These are phyloP conservation scores for Sipha flava DNA, from an alignment of 1,140 invertebrate species.

Conservation along the genomic window DNA sequence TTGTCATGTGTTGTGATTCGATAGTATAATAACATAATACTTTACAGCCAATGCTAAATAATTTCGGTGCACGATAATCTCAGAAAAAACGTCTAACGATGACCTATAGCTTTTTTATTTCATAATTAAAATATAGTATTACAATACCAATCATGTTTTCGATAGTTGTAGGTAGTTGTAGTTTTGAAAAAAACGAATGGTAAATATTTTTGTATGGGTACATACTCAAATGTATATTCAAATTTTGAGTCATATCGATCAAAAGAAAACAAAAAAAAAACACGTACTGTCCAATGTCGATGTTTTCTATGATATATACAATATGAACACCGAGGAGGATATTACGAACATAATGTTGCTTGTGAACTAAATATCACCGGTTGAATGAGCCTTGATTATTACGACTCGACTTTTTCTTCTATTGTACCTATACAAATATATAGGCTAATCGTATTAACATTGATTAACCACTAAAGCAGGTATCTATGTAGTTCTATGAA, in stretches of 20 bases:
- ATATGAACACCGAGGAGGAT: not conserved
- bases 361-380: not conserved
- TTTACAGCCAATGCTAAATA: not conserved
- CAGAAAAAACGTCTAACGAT: not conserved
- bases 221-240: no score
- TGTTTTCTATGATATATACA: not conserved
- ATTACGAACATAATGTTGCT: not conserved
- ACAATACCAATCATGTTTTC: no score
- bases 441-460: not conserved
- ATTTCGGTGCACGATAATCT: not conserved
- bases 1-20: not conserved
- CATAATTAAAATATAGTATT: not conserved
- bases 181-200: no score
- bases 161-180: no score
- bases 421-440: not conserved
- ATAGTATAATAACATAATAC: not conserved
- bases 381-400: constrained; percentile 12
- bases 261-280: no score
- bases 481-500: not conserved
- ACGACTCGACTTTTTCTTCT: not conserved
- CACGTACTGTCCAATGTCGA: not conserved
- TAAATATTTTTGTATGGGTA: no score
- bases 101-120: not conserved
- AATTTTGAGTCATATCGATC: no score
- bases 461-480: not conserved